Conservation (phyloP, 2,888 invertebrate species). For the Molorchus minor region DNA sequence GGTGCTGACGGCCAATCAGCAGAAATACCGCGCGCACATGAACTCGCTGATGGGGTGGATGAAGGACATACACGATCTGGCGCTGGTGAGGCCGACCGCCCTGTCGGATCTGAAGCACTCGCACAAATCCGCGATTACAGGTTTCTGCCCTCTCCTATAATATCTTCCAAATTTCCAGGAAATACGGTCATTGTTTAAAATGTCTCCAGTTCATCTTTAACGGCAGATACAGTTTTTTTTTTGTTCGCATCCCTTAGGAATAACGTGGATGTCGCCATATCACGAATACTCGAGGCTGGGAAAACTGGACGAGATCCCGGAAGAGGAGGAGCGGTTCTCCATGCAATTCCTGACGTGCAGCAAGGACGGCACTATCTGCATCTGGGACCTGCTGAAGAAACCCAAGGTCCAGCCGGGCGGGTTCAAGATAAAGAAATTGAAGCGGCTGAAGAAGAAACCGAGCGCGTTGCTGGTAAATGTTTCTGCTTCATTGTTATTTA, state of each 20-base stretch:
- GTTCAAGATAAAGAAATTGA: constrained; percentile 58
- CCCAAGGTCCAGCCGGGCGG: constrained; percentile 51
- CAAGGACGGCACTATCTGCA: constrained; percentile 73
- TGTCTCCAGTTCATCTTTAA: no score
- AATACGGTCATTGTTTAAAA: no score
- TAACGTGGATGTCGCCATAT: constrained; percentile 75
- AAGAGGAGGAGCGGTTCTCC: constrained; percentile 59
- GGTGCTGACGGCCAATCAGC: constrained; percentile 70
- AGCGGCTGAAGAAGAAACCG: constrained; percentile 66
- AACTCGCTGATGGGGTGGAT: constrained; percentile 70
- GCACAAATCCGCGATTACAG: constrained; percentile 69
- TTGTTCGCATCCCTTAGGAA: constrained; percentile 48
- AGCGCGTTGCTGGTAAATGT: constrained; percentile 64
- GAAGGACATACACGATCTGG: constrained; percentile 69
- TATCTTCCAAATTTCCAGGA: no score
- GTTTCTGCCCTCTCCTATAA: no score
- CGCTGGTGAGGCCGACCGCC: constrained; percentile 69
- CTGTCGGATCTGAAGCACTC: constrained; percentile 69
- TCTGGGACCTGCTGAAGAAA: constrained; percentile 74
- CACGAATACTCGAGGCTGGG: constrained; percentile 70
- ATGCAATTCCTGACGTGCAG: constrained; percentile 74
- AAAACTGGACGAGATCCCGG: constrained; percentile 60
- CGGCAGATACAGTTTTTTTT: background rate
- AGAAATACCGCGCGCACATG: constrained; percentile 70
- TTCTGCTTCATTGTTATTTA: no score